Conservation (phyloP, 2,888 invertebrate species). For the Ectemnius lituratus region DNA sequence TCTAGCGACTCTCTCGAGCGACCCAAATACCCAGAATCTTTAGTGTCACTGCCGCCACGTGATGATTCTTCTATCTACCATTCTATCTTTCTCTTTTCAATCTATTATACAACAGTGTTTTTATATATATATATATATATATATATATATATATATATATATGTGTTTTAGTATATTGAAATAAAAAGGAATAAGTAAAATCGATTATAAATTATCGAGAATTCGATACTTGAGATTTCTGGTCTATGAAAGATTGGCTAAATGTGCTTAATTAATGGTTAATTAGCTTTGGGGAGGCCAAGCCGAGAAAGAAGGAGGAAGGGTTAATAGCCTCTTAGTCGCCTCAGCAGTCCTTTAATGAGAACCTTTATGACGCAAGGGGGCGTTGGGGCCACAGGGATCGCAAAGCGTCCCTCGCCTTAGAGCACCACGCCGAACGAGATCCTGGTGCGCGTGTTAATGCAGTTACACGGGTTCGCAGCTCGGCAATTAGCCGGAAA, state of each 20-base stretch:
- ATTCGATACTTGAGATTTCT: no score
- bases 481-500: neutral
- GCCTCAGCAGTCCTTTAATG: neutral
- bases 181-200: no score
- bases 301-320: neutral
- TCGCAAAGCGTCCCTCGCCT: neutral
- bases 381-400: neutral
- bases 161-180: no score
- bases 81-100: neutral
- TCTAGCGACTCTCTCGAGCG: neutral
- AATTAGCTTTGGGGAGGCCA: neutral
- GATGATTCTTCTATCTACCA: neutral
- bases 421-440: neutral
- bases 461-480: neutral
- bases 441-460: neutral
- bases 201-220: neutral
- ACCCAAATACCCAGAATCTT: slow-evolving; percentile 47
- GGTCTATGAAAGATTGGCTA: neutral
- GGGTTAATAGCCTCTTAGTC: slow-evolving; percentile 1
- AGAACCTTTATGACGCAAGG: slow-evolving; percentile 1
- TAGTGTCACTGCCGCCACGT: slow-evolving; percentile 15
- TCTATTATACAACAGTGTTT: no score
- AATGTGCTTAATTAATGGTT: neutral
- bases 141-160: no score
- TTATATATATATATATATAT: no score